These are phyloP conservation scores for Chloropsis hardwickii DNA, from an alignment of 2,113 vertebrate species.

Conservation along the genomic window DNA sequence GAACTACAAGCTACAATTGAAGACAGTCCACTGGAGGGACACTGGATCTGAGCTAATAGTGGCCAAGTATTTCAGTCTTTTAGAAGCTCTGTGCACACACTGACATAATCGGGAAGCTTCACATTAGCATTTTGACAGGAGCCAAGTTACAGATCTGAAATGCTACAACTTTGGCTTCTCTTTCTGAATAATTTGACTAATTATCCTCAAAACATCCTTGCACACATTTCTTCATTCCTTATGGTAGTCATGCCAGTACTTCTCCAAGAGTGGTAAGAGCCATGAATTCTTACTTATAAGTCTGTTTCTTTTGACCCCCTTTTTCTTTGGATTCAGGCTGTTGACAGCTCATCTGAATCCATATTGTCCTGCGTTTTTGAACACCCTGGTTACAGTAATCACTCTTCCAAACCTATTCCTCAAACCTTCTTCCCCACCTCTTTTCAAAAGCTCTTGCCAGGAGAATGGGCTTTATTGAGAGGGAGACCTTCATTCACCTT, in stretches of 20 bases:
- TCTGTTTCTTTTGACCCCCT: background rate
- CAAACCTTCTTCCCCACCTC: background rate
- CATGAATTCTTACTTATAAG: background rate
- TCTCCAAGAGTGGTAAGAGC: background rate
- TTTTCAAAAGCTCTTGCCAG: background rate
- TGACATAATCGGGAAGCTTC: background rate
- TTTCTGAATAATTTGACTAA: background rate
- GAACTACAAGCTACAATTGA: background rate
- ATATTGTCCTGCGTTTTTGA: background rate
- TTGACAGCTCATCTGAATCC: background rate
- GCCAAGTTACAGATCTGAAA: background rate
- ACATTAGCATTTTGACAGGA: background rate
- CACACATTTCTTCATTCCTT: background rate
- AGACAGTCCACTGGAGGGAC: background rate
- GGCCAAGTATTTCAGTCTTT: background rate
- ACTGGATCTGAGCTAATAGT: background rate
- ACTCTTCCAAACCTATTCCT: background rate
- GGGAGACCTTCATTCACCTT: background rate
- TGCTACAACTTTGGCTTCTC: background rate
- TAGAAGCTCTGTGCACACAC: background rate
- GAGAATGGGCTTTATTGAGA: background rate
- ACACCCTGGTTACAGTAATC: background rate
- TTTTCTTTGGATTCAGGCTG: background rate
- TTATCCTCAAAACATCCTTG: background rate
- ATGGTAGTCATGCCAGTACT: background rate